Evolutionary conservation across 2,888 invertebrate species (phyloP).

Genomic region (Loripinus fragilis): DNA sequence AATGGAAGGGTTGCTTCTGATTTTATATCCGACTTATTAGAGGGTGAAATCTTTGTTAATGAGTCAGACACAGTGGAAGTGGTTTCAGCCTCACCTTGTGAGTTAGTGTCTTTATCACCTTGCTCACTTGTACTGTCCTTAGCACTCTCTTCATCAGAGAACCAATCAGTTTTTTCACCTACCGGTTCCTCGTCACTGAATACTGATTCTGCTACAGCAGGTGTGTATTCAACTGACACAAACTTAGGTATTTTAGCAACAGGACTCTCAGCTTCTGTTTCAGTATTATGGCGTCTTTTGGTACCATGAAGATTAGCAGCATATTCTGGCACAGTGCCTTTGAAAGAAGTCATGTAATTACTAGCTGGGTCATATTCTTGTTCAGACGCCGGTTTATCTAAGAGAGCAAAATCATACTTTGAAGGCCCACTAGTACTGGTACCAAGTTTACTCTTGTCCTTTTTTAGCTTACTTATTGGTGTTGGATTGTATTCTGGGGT

Average conservation of each 20-base stretch:
- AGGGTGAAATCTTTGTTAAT: not conserved
- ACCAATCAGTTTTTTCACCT: constrained; percentile 44
- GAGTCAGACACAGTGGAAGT: not conserved
- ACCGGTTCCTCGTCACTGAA: constrained; percentile 64
- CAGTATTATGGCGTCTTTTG: constrained; percentile 49
- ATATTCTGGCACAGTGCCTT: constrained; percentile 42
- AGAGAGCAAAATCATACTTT: constrained; percentile 53
- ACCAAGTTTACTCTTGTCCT: constrained; percentile 38
- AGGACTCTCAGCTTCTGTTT: constrained; percentile 39
- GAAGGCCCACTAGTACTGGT: constrained; percentile 40
- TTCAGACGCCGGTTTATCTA: constrained; percentile 51
- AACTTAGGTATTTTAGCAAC: constrained; percentile 57
- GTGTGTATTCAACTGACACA: constrained; percentile 56
- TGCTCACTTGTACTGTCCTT: constrained; percentile 45
- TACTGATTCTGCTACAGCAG: constrained; percentile 49
- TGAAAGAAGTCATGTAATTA: constrained; percentile 65
- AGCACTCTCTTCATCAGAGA: constrained; percentile 50
- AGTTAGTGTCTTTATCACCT: not conserved
- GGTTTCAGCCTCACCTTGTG: not conserved
- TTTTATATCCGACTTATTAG: not conserved
- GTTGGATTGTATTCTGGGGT: constrained; percentile 76
- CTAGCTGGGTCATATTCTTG: constrained; percentile 77
- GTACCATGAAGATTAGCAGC: constrained; percentile 42
- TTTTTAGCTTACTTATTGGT: constrained; percentile 68
- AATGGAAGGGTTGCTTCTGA: constrained; percentile 34